Evolutionary conservation across 1,140 invertebrate species (phyloP).

Genomic region (Cotesia glomerata): DNA sequence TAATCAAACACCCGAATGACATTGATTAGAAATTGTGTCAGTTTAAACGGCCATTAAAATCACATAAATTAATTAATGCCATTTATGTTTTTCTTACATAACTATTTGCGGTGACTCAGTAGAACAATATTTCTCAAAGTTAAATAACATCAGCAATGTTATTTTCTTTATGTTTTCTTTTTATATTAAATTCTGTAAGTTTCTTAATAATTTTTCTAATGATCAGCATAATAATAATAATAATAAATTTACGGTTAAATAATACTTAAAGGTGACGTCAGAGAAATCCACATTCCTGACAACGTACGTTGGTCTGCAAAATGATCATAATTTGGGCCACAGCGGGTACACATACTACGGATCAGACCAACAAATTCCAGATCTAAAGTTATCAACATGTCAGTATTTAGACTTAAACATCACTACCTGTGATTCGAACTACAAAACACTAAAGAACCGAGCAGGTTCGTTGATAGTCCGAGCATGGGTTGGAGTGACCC

Average conservation of each 20-base stretch:
- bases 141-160: not conserved
- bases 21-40: no score
- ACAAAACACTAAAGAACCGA: constrained; percentile 36
- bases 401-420: constrained; percentile 38
- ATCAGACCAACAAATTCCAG: constrained; percentile 16
- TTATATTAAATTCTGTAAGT: not conserved
- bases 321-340: constrained; percentile 33
- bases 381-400: constrained; percentile 38
- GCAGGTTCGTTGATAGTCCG: constrained; percentile 39
- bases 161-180: not conserved
- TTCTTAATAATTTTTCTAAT: no score
- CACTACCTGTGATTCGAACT: constrained; percentile 38
- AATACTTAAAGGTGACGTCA: constrained; percentile 10
- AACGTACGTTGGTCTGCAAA: constrained; percentile 26
- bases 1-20: no score
- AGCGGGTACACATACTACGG: constrained; percentile 30
- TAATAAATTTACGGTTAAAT: not conserved
- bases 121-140: not conserved
- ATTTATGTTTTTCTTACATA: no score
- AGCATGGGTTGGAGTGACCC: constrained; percentile 40
- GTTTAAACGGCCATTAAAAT: no score
- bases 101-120: not conserved
- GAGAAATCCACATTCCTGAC: not conserved
- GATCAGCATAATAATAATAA: not conserved
- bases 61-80: no score